Conservation (phyloP, 2,797 vertebrate species). For the Chiloscyllium punctatum region DNA sequence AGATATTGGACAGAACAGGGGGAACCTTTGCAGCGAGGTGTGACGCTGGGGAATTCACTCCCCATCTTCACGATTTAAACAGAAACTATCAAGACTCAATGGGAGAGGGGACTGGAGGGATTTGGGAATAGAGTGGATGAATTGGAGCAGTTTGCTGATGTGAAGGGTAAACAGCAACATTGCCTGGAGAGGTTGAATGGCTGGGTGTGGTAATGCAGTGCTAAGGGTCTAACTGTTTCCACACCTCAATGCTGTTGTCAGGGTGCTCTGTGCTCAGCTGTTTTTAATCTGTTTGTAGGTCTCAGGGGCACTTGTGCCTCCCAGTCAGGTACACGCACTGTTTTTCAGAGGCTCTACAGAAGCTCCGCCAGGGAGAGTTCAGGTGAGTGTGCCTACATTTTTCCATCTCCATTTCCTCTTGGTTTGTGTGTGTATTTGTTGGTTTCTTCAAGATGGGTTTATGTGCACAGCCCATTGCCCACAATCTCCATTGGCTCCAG, state of each 20-base stretch:
- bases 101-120: not conserved
- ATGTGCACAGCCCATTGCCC: not conserved
- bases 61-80: not conserved
- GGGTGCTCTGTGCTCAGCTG: no score
- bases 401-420: not conserved
- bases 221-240: not conserved
- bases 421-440: not conserved
- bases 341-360: slow-evolving; percentile 84
- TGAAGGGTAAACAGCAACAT: not conserved
- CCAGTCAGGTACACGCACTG: slow-evolving; percentile 81
- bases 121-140: not conserved
- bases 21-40: not conserved
- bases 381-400: slow-evolving; percentile 60
- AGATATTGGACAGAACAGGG: not conserved
- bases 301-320: slow-evolving; percentile 91
- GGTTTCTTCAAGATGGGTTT: no score
- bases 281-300: slow-evolving; percentile 58
- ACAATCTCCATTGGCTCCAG: not conserved
- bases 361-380: slow-evolving; percentile 86
- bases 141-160: no score
- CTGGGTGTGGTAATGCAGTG: not conserved
- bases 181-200: not conserved
- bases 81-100: not conserved
- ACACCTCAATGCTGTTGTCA: not conserved
- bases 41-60: not conserved